phyloP scores from a whole-genome alignment of 1,140 invertebrate genomes.

The Caenorhabditis remanei region DNA sequence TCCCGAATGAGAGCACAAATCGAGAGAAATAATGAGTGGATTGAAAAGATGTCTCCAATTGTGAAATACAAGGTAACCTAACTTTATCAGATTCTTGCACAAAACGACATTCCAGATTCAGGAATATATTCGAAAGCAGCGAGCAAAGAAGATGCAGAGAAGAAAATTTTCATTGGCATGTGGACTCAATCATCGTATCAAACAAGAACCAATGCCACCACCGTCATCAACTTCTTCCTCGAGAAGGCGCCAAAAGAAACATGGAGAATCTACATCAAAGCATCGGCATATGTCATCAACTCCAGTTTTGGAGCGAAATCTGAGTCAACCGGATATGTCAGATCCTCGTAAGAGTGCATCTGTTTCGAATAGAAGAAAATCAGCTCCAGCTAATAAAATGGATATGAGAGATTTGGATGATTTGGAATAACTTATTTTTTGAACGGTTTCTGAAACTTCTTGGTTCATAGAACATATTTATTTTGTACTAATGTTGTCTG shows the following conservation, averaged over 20 bases:
- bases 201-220: background rate
- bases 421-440: background rate
- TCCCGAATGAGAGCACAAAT: conserved; percentile 10
- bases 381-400: conserved; percentile 11
- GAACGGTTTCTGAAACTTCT: background rate
- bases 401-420: conserved; percentile 44
- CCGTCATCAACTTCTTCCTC: background rate
- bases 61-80: conserved; percentile 38
- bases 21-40: conserved; percentile 40
- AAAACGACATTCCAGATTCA: conserved; percentile 50
- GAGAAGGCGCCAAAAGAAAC: conserved; percentile 12
- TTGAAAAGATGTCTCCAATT: conserved; percentile 33
- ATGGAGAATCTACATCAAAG: background rate
- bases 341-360: background rate
- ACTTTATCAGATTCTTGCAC: background rate
- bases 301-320: background rate
- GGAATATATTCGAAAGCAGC: conserved; percentile 40
- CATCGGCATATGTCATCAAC: background rate
- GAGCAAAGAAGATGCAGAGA: conserved; percentile 44
- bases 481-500: background rate
- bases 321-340: conserved; percentile 7
- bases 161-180: conserved; percentile 44
- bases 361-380: conserved; percentile 17
- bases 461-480: conserved; percentile 3
- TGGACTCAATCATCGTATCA: background rate